Evolutionary conservation across 2,888 invertebrate species (phyloP), one percentile per base, ranked within the genome.

Genomic region (Dynastes grantii): DNA sequence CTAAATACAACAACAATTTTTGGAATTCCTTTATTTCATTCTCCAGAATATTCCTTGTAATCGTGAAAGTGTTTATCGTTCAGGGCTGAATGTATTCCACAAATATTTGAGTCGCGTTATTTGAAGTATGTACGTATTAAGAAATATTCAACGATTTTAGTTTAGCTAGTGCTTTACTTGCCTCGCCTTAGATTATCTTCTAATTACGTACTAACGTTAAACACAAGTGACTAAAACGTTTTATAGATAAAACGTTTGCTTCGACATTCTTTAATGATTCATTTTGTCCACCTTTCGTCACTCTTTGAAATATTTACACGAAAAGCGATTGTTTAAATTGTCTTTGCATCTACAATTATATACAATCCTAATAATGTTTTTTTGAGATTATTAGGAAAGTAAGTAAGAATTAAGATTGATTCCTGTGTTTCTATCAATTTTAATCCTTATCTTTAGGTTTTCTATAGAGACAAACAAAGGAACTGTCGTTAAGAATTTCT

Each of bases 171-270:
- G 73, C 16, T 61, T 61, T n/a, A 55, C 27, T 75, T 75, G 61
- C 45, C 61, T 22, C 8, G 49, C 73, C 73, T 75, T 61, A 5
- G n/a, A 61, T 55, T 75, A 75, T 75, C 73, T 45, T 63, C 37
- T 5, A 63, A 63, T 11, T 63, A 27, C 51, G 68, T 68, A 68
- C 29, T 45, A 63, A 75, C 45, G 73, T 75, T 61, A 45, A 40
- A 45, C 32, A 45, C 16, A 29, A 75, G 73, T 75, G 73, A 63
- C 73, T 75, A 75, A 75, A 75, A 45, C 73, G 45, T 75, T 75
- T 22, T 27, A 61, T n/a, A 45, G 73, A 75, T 75, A 75, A 75
- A 63, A 75, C 27, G 61, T 61, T 45, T 75, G 27, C 11, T 61
- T n/a, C 16, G n/a, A 51, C 11, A 53, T 75, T 55, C n/a, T 32